A percentile compares a stretch with the other conserved stretches of the same genome.
Evolutionary conservation across 2,113 vertebrate species (phyloP).

Genomic region (Bambusicola thoracicus): DNA sequence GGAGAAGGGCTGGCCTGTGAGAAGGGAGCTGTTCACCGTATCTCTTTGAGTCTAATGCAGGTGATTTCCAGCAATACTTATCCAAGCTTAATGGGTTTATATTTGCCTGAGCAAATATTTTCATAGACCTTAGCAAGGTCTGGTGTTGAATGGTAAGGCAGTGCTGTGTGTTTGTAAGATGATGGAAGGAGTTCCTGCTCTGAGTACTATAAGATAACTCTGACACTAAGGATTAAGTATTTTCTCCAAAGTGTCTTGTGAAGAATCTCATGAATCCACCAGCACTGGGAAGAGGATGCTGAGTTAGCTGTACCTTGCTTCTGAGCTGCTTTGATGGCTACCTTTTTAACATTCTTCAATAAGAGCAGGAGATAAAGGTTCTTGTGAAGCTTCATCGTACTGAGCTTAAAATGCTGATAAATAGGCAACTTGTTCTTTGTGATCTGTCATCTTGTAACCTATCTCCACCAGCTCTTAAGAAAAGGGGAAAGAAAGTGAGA

Average conservation of each 20-base stretch:
- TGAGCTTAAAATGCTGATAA: neutral
- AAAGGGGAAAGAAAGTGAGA: neutral
- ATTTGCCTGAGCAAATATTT: neutral
- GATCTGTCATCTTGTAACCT: neutral
- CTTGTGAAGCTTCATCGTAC: neutral
- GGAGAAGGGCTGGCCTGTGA: neutral
- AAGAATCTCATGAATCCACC: neutral
- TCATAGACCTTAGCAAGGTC: neutral
- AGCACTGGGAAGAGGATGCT: neutral
- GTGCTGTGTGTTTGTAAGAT: neutral
- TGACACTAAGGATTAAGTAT: neutral
- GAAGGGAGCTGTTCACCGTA: neutral
- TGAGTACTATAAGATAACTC: neutral
- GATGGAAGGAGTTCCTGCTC: neutral
- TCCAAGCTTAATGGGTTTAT: neutral
- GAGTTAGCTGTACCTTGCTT: neutral
- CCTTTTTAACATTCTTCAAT: neutral
- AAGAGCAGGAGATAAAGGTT: neutral
- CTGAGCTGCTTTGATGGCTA: neutral
- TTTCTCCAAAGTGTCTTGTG: neutral
- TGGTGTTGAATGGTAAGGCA: neutral
- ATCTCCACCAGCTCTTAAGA: neutral
- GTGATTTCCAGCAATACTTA: neutral
- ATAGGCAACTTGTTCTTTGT: neutral
- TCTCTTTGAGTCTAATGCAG: neutral